A percentile compares a stretch with the other conserved stretches of the same genome.
phyloP scores from a whole-genome alignment of 2,113 vertebrate species.

The Panthera leo region DNA sequence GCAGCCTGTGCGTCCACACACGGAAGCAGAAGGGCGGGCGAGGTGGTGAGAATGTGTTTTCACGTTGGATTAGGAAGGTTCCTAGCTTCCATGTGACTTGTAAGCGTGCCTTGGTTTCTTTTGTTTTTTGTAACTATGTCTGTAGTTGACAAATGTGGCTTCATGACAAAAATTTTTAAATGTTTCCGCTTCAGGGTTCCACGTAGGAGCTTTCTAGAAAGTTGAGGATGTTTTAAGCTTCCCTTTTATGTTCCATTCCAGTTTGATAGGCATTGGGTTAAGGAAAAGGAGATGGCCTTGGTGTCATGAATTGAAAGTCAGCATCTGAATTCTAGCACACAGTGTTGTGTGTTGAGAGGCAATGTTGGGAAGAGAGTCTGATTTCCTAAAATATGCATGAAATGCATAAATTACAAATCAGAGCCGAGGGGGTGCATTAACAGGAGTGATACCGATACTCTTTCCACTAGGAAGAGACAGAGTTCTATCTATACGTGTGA shows the following conservation, averaged over 20 bases:
- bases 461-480: constrained; percentile 84
- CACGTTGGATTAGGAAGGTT: constrained; percentile 45
- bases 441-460: constrained; percentile 65
- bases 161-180: constrained; percentile 75
- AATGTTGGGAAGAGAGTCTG: constrained; percentile 76
- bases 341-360: constrained; percentile 78
- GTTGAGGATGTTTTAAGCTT: constrained; percentile 81
- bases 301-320: constrained; percentile 69
- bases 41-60: constrained; percentile 42
- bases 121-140: constrained; percentile 77
- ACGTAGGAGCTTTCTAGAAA: constrained; percentile 82
- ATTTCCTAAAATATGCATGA: constrained; percentile 89
- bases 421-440: constrained; percentile 72
- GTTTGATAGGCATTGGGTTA: constrained; percentile 78
- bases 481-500: constrained; percentile 80
- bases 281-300: constrained; percentile 76
- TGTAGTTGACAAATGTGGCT: constrained; percentile 76
- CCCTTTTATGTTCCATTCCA: constrained; percentile 80
- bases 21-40: not conserved
- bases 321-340: constrained; percentile 70
- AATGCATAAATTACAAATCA: constrained; percentile 93
- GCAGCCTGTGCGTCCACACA: not conserved
- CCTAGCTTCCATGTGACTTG: constrained; percentile 82
- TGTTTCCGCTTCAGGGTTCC: constrained; percentile 77
- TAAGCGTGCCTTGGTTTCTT: constrained; percentile 64